A percentile compares a stretch with the other conserved stretches of the same genome.
phyloP scores from a whole-genome alignment of 2,888 invertebrate species.

The Hirtodrosophila histrioides region DNA sequence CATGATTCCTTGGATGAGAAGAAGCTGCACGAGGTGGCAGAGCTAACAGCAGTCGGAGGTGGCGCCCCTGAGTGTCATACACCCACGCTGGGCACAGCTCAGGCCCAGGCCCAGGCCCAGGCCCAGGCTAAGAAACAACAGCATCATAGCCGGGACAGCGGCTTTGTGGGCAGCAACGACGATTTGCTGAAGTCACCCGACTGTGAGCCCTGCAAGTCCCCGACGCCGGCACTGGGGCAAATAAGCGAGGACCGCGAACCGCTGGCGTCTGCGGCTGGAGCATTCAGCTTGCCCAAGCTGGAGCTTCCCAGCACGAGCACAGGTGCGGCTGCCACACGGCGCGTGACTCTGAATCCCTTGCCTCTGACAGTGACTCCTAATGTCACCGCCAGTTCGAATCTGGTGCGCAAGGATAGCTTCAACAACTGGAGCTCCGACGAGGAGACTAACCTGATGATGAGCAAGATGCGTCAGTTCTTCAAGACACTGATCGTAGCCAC shows the following conservation, averaged over 20 bases:
- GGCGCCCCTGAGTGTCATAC: slow-evolving; percentile 66
- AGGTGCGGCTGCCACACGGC: slow-evolving; percentile 16
- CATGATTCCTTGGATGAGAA: slow-evolving; percentile 84
- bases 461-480: slow-evolving; percentile 96
- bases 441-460: slow-evolving; percentile 97
- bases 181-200: slow-evolving; percentile 89
- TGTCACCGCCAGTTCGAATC: slow-evolving; percentile 83
- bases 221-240: slow-evolving; percentile 72
- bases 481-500: slow-evolving; percentile 93
- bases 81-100: slow-evolving; percentile 84
- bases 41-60: slow-evolving; percentile 36
- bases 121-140: slow-evolving; percentile 88
- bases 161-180: slow-evolving; percentile 94
- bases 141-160: slow-evolving; percentile 92
- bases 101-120: slow-evolving; percentile 75
- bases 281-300: slow-evolving; percentile 34
- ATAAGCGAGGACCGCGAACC: slow-evolving; percentile 84
- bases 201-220: slow-evolving; percentile 72
- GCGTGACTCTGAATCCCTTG: slow-evolving; percentile 22
- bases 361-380: slow-evolving; percentile 24
- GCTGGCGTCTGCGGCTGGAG: slow-evolving; percentile 4
- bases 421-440: slow-evolving; percentile 98
- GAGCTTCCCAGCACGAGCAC: slow-evolving; percentile 56
- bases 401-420: slow-evolving; percentile 94
- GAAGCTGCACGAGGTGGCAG: slow-evolving; percentile 82